phyloP scores from a whole-genome alignment of 1,140 invertebrate genomes.

The Nebria ingens region DNA sequence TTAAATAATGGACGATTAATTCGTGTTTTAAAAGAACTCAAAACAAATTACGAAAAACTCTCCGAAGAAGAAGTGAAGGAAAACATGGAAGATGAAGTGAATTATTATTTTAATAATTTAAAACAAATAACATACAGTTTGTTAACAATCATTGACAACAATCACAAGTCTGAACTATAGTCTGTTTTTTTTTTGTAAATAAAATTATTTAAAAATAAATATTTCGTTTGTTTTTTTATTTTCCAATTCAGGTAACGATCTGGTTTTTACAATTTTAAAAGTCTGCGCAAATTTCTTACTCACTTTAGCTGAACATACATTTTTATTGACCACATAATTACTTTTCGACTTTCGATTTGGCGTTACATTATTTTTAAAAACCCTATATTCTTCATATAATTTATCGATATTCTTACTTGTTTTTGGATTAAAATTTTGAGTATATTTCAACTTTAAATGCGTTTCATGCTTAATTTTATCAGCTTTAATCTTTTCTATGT shows the following conservation, averaged over 20 bases:
- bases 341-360: too few relatives aligned
- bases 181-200: neutral
- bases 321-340: too few relatives aligned
- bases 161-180: conserved; percentile 17
- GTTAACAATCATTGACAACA: conserved; percentile 11
- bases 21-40: conserved; percentile 17
- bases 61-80: conserved; percentile 11
- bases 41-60: neutral
- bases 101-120: conserved; percentile 18
- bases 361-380: too few relatives aligned
- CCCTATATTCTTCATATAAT: neutral
- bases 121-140: conserved; percentile 15
- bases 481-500: neutral
- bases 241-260: neutral
- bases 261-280: neutral
- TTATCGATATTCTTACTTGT: neutral
- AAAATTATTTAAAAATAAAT: neutral
- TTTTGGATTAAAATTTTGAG: neutral
- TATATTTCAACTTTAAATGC: neutral
- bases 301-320: too few relatives aligned
- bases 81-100: conserved; percentile 11
- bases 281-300: too few relatives aligned
- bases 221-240: neutral
- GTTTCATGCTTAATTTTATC: neutral
- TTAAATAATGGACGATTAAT: conserved; percentile 19